phyloP scores from a whole-genome alignment of 1,140 invertebrate species.

The Trichonephila clavata region DNA sequence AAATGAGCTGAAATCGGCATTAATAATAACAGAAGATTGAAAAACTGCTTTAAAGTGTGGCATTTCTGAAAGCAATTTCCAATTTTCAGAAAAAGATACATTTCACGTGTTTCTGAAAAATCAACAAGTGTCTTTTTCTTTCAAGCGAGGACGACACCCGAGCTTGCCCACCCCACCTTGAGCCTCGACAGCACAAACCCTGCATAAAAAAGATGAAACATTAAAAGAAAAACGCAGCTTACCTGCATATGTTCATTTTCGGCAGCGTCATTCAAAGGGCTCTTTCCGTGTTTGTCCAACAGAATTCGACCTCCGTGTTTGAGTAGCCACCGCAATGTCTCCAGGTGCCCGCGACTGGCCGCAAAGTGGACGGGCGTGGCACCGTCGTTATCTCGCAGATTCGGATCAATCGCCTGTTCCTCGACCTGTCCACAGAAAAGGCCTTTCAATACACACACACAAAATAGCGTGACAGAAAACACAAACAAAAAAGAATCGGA shows the following conservation, averaged over 20 bases:
- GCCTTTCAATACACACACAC: neutral
- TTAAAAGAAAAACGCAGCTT: conserved; percentile 73
- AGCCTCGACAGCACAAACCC: too few species aligned
- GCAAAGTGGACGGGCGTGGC: conserved; percentile 87
- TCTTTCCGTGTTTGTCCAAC: conserved; percentile 91
- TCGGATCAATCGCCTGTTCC: conserved; percentile 90
- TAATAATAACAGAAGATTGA: too few species aligned
- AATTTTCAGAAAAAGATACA: too few species aligned
- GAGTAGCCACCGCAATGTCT: conserved; percentile 90
- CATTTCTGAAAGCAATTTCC: too few species aligned
- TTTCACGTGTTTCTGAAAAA: too few species aligned
- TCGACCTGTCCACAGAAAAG: conserved; percentile 84
- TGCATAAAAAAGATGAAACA: too few species aligned
- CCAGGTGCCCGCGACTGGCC: conserved; percentile 89
- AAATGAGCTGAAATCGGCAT: too few species aligned
- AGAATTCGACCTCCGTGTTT: conserved; percentile 88
- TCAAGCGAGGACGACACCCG: too few species aligned
- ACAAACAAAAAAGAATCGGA: neutral
- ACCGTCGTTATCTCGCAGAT: conserved; percentile 91
- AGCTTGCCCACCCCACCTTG: too few species aligned
- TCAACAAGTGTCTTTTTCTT: too few species aligned
- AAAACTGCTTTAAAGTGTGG: too few species aligned
- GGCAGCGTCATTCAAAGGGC: conserved; percentile 92
- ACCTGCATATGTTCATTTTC: conserved; percentile 94
- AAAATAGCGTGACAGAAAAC: neutral